phyloP scores from a whole-genome alignment of 1,140 invertebrate species.

The Aphis gossypii region DNA sequence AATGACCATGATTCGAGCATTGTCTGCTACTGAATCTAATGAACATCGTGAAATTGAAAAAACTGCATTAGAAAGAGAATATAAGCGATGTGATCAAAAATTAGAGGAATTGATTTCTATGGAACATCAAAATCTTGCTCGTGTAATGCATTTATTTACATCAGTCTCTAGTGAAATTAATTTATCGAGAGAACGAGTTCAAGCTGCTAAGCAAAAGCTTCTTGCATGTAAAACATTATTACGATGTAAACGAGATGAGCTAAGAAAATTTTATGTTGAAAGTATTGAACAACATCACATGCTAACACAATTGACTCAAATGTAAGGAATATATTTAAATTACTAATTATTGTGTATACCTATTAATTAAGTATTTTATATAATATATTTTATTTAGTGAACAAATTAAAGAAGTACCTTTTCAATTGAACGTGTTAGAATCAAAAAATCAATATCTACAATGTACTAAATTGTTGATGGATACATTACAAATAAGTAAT shows the following conservation, averaged over 20 bases:
- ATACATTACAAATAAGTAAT: conserved; percentile 73
- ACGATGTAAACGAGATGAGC: conserved; percentile 89
- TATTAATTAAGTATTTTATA: background rate
- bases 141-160: conserved; percentile 77
- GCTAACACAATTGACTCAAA: conserved; percentile 71
- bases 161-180: conserved; percentile 78
- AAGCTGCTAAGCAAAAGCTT: conserved; percentile 87
- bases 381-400: conserved; percentile 70
- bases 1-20: conserved; percentile 89
- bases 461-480: conserved; percentile 82
- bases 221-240: conserved; percentile 88
- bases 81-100: conserved; percentile 85
- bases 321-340: conserved; percentile 49
- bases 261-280: conserved; percentile 91
- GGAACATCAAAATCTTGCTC: conserved; percentile 86
- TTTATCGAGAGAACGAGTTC: conserved; percentile 81
- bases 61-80: conserved; percentile 90
- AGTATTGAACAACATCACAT: conserved; percentile 92
- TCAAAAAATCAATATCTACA: conserved; percentile 83
- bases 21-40: conserved; percentile 91
- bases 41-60: conserved; percentile 95
- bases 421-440: conserved; percentile 75
- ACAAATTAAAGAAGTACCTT: conserved; percentile 79
- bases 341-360: background rate
- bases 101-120: conserved; percentile 87